phyloP scores from a whole-genome alignment of 2,797 vertebrate species.

The Rhyacichthys aspro region DNA sequence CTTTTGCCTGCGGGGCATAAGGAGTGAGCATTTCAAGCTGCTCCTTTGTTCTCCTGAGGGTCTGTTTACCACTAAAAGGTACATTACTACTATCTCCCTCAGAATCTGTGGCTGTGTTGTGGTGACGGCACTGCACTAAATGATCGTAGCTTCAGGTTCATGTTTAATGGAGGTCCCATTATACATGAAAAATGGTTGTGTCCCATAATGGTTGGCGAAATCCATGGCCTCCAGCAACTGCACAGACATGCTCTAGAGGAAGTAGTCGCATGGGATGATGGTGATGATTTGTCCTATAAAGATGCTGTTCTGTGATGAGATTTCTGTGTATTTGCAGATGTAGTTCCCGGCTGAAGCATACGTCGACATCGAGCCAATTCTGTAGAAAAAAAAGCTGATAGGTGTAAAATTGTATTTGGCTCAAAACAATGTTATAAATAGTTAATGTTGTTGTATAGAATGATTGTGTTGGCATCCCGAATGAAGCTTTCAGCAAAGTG shows the following conservation, averaged over 20 bases:
- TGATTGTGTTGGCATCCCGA: constrained; percentile 31
- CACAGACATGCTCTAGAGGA: constrained; percentile 38
- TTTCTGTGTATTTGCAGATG: constrained; percentile 27
- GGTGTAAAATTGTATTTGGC: constrained; percentile 44
- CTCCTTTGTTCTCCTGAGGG: constrained; percentile 4
- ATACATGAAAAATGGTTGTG: constrained; percentile 66
- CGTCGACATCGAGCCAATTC: constrained; percentile 29
- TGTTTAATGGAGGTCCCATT: constrained; percentile 73
- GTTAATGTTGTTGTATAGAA: constrained; percentile 22
- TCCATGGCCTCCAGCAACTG: constrained; percentile 47
- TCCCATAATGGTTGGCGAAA: constrained; percentile 56
- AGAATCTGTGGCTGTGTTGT: constrained; percentile 40
- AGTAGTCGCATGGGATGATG: constrained; percentile 22
- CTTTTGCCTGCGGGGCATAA: constrained; percentile 6
- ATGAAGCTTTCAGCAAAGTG: constrained; percentile 24
- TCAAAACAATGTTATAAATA: constrained; percentile 42
- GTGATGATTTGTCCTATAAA: constrained; percentile 52
- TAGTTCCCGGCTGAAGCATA: constrained; percentile 21
- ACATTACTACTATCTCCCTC: constrained; percentile 29
- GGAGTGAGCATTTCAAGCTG: constrained; percentile 9
- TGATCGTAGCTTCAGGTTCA: constrained; percentile 54
- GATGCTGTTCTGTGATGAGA: constrained; percentile 35
- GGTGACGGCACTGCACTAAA: constrained; percentile 50
- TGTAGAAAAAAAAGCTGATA: constrained; percentile 23
- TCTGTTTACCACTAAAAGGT: background rate